Conservation (phyloP, 1,140 invertebrate species). For the Caligus rogercresseyi region DNA sequence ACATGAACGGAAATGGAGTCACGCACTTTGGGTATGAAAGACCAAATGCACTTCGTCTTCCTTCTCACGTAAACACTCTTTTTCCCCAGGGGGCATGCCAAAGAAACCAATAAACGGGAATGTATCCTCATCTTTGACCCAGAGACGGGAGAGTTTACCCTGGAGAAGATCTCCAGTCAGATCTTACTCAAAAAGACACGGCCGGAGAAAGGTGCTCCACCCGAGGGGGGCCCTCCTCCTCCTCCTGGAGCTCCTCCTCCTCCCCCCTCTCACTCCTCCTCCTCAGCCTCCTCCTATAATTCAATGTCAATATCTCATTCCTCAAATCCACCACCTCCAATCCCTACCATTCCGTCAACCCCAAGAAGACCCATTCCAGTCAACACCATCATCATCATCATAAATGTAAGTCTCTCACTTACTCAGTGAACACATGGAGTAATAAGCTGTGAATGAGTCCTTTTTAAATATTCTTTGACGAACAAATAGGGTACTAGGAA, state of each 20-base stretch:
- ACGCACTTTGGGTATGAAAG: not conserved
- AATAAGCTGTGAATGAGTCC: no score
- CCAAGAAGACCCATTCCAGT: no score
- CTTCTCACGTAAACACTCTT: not conserved
- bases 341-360: no score
- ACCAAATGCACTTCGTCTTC: not conserved
- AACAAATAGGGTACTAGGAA: no score
- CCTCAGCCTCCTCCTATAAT: no score
- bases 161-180: not conserved
- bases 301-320: no score
- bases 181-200: slow-evolving; percentile 3
- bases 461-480: no score
- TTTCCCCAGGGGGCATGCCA: not conserved
- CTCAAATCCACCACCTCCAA: no score
- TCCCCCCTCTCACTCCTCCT: not conserved
- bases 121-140: not conserved
- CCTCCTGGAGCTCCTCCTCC: not conserved
- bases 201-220: not conserved
- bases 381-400: no score
- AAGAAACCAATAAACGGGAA: not conserved
- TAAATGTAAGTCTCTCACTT: no score
- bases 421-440: no score
- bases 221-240: not conserved
- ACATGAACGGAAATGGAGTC: not conserved
- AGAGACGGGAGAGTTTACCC: not conserved